Conservation (phyloP, 64 coral and sea anemone genomes). For the Orbicella faveolata region DNA sequence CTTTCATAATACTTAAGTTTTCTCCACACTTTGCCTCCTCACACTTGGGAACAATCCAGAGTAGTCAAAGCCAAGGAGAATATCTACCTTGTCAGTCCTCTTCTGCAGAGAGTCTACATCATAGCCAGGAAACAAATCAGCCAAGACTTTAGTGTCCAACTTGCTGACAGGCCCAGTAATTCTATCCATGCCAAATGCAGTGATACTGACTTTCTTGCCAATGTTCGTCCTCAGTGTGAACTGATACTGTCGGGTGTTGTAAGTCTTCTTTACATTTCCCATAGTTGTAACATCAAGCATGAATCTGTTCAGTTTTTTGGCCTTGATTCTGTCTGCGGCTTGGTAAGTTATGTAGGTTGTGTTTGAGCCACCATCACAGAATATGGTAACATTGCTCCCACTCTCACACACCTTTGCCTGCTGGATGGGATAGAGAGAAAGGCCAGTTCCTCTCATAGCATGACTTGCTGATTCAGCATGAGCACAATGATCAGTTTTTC, state of each 20-base stretch:
- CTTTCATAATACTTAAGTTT: constrained; percentile 46
- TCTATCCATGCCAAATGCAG: constrained; percentile 60
- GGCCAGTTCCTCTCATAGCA: constrained; percentile 2
- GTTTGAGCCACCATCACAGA: constrained; percentile 51
- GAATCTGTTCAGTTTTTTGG: constrained; percentile 21
- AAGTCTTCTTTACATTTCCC: constrained; percentile 55
- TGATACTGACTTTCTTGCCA: constrained; percentile 45
- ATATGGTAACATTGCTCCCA: constrained; percentile 40
- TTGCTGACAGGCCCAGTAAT: constrained; percentile 61
- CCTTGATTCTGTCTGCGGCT: constrained; percentile 63
- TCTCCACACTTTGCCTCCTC: constrained; percentile 39
- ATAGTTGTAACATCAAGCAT: constrained; percentile 66
- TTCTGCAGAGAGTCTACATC: constrained; percentile 46
- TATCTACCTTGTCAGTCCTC: constrained; percentile 33
- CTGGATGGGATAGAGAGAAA: constrained; percentile 49
- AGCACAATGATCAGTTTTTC: constrained; percentile 10
- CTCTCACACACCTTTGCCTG: constrained; percentile 44
- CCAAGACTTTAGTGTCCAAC: constrained; percentile 37
- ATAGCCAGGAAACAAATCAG: constrained; percentile 56
- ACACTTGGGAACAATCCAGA: constrained; percentile 35
- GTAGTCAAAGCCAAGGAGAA: constrained; percentile 55
- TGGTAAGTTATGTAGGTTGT: constrained; percentile 63
- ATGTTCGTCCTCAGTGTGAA: constrained; percentile 25
- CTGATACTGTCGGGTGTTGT: constrained; percentile 54
- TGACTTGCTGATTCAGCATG: constrained; percentile 33